Conservation (phyloP, 1,140 invertebrate genomes). For the Drosophila ogumai region DNA sequence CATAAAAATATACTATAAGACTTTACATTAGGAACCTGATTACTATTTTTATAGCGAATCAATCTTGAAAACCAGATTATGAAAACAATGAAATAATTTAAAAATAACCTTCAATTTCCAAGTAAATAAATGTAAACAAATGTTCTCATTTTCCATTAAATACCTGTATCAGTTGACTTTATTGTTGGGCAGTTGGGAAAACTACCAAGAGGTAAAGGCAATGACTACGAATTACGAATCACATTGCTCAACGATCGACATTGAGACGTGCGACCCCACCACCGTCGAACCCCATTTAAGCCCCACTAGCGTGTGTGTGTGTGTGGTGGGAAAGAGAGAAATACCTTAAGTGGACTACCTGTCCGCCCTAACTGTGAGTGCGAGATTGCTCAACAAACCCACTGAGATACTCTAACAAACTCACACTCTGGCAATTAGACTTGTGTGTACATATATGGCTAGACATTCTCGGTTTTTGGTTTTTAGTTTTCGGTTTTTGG, state of each 20-base stretch:
- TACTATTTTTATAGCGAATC: neutral
- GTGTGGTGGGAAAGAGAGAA: constrained; percentile 15
- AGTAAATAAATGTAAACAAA: neutral
- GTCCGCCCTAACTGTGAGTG: constrained; percentile 58
- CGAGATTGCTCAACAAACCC: constrained; percentile 38
- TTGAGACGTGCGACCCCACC: constrained; percentile 46
- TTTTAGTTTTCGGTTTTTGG: constrained; percentile 39
- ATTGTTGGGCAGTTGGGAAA: constrained; percentile 21
- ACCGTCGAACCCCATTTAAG: neutral
- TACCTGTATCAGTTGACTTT: constrained; percentile 8
- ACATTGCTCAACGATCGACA: constrained; percentile 46
- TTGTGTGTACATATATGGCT: constrained; percentile 43
- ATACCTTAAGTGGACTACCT: constrained; percentile 51
- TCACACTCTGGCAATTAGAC: constrained; percentile 16
- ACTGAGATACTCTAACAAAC: constrained; percentile 28
- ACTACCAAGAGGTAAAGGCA: constrained; percentile 14
- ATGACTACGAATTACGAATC: constrained; percentile 36
- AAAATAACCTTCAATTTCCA: neutral
- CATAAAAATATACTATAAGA: neutral
- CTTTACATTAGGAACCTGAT: neutral
- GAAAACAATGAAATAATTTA: neutral
- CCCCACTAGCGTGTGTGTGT: neutral
- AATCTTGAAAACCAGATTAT: neutral
- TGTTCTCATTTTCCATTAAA: constrained; percentile 1
- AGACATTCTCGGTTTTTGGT: constrained; percentile 30